Conservation (phyloP, 2,888 invertebrate genomes). For the Prosopocoilus inquinatus region DNA sequence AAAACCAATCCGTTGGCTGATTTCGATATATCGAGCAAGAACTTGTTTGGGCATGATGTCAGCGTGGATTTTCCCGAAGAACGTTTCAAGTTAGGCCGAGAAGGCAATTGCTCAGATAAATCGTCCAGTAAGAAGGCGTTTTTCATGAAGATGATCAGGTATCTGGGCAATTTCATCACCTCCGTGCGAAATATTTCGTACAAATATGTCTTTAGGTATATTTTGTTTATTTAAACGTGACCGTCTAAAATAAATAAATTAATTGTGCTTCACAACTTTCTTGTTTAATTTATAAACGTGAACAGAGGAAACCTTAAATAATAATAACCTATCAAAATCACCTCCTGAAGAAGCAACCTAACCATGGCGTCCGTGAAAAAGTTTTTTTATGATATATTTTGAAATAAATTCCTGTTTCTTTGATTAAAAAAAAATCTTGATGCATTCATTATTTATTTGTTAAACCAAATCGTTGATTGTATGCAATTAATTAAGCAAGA, state of each 20-base stretch:
- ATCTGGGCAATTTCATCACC: conserved; percentile 8
- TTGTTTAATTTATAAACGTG: too few species aligned
- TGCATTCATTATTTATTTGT: too few species aligned
- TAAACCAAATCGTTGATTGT: too few species aligned
- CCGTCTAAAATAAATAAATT: neutral
- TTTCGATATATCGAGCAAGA: conserved; percentile 7
- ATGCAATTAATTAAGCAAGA: too few species aligned
- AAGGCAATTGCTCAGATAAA: neutral
- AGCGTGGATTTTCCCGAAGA: neutral
- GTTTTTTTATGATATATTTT: too few species aligned
- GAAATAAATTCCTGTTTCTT: too few species aligned
- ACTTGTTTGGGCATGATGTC: neutral
- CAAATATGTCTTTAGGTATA: conserved; percentile 19
- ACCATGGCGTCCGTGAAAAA: too few species aligned
- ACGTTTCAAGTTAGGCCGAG: neutral
- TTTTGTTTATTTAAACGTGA: conserved; percentile 21
- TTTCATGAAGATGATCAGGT: conserved; percentile 10
- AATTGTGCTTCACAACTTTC: too few species aligned
- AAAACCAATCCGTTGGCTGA: conserved; percentile 11
- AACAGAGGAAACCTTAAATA: too few species aligned
- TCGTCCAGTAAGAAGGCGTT: conserved; percentile 5
- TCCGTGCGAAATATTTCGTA: conserved; percentile 15
- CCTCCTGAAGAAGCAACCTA: too few species aligned
- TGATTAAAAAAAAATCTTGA: too few species aligned
- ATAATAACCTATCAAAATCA: too few species aligned